phyloP scores from a whole-genome alignment of 2,797 vertebrate genomes.

The Cyclura pinguis region DNA sequence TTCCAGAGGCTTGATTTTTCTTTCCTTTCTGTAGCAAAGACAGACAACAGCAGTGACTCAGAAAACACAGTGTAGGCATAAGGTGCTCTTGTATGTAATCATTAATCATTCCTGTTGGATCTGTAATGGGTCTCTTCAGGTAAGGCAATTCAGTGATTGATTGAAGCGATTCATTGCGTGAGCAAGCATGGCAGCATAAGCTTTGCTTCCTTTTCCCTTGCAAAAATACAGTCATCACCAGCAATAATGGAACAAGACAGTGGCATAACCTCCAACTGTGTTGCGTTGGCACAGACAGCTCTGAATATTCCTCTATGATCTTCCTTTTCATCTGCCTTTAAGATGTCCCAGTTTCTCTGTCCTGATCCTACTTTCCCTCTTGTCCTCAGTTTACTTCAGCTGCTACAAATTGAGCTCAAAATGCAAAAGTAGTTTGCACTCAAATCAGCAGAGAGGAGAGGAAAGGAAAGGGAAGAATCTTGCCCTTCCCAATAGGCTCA shows the following conservation, averaged over 20 bases:
- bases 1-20: constrained; percentile 41
- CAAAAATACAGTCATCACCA: background rate
- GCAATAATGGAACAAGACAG: background rate
- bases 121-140: constrained; percentile 39
- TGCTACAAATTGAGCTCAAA: no score
- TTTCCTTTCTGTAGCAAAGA: constrained; percentile 46
- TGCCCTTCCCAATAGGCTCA: no score
- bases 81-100: constrained; percentile 58
- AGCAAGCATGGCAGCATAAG: constrained; percentile 27
- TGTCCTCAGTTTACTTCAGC: no score
- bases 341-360: no score
- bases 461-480: no score
- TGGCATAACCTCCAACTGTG: no score
- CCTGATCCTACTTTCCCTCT: no score
- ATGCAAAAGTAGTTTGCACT: no score
- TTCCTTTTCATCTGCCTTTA: no score
- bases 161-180: constrained; percentile 14
- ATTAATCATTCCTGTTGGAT: constrained; percentile 53
- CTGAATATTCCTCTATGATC: no score
- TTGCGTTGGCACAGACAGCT: no score
- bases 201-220: constrained; percentile 9
- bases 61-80: constrained; percentile 47
- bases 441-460: no score
- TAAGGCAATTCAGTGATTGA: constrained; percentile 29
- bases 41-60: constrained; percentile 50